Evolutionary conservation across 2,113 vertebrate species (phyloP).

Genomic region (Chaetops frenatus): DNA sequence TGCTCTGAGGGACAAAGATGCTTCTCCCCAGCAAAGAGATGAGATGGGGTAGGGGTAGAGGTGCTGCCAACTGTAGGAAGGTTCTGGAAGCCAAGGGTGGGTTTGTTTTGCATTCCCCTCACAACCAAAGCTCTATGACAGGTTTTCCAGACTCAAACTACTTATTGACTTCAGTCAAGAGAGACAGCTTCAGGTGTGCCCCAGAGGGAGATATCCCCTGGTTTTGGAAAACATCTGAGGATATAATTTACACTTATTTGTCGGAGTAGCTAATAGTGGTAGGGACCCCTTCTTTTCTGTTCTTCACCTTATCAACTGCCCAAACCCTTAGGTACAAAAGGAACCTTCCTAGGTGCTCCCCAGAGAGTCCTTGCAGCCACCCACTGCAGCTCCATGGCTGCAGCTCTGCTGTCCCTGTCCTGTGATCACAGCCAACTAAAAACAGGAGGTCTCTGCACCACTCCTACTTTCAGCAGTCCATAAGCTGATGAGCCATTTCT

Average conservation of each 20-base stretch:
- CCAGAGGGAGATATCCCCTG: not conserved
- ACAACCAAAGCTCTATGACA: not conserved
- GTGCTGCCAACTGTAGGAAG: not conserved
- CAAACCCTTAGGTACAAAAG: not conserved
- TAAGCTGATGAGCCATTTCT: not conserved
- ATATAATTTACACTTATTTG: not conserved
- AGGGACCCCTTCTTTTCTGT: not conserved
- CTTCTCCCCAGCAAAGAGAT: not conserved
- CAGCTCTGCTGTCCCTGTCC: not conserved
- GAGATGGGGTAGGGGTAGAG: not conserved
- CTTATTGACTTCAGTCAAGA: not conserved
- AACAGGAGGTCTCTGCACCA: not conserved
- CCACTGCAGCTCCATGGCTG: fast-evolving
- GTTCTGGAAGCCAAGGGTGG: not conserved
- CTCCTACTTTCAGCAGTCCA: not conserved
- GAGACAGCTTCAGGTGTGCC: not conserved
- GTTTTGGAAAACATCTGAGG: not conserved
- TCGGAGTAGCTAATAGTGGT: not conserved
- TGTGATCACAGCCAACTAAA: not conserved
- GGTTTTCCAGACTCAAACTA: not conserved
- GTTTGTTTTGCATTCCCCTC: not conserved
- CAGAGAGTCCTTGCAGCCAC: not conserved
- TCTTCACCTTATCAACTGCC: not conserved
- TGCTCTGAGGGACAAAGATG: not conserved
- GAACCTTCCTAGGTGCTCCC: not conserved